phyloP scores from a whole-genome alignment of 2,888 invertebrate species.

The Erebia aethiops region DNA sequence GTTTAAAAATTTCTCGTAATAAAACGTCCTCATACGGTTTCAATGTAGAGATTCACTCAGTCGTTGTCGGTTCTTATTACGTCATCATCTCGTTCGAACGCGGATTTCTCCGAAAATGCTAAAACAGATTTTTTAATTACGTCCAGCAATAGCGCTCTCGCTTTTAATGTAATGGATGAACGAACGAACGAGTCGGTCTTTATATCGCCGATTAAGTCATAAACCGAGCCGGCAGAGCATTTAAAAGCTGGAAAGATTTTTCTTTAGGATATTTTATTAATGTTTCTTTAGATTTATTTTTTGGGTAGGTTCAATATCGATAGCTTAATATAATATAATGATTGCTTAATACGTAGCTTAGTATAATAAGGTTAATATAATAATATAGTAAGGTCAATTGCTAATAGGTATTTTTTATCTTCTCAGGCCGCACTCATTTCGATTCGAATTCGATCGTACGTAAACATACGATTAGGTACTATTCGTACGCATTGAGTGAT shows the following conservation, averaged over 20 bases:
- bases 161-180: slow-evolving; percentile 10
- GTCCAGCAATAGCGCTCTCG: slow-evolving; percentile 10
- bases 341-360: too few species aligned
- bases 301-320: background rate
- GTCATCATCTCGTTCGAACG: background rate
- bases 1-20: background rate
- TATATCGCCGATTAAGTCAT: slow-evolving; percentile 17
- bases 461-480: too few species aligned
- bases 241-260: background rate
- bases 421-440: too few species aligned
- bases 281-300: background rate
- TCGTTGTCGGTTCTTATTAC: background rate
- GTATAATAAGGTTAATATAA: too few species aligned
- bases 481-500: too few species aligned
- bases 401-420: too few species aligned
- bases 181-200: slow-evolving; percentile 26
- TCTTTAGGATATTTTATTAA: too few species aligned
- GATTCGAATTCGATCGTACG: too few species aligned
- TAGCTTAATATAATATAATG: too few species aligned
- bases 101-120: slow-evolving; percentile 8
- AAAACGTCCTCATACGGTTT: background rate
- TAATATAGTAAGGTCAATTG: too few species aligned
- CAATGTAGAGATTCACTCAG: background rate
- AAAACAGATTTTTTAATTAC: slow-evolving; percentile 19
- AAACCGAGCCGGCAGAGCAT: background rate